phyloP scores from a whole-genome alignment of 2,113 vertebrate species.

The Tauraco erythrolophus region DNA sequence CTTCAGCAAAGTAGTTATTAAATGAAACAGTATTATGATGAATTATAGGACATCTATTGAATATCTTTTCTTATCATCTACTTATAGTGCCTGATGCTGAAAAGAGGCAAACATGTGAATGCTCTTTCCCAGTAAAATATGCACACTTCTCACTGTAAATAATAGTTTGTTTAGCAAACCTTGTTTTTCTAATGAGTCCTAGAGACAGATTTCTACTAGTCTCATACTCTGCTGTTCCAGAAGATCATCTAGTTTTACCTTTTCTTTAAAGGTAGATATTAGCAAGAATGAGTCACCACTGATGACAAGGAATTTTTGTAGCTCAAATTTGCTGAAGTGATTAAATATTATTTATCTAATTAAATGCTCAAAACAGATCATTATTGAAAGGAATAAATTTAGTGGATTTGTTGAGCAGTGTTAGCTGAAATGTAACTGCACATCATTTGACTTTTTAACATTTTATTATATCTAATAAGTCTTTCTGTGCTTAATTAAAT shows the following conservation, averaged over 20 bases:
- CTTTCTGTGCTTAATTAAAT: constrained; percentile 87
- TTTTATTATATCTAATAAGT: constrained; percentile 86
- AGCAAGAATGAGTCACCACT: constrained; percentile 74
- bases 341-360: constrained; percentile 88
- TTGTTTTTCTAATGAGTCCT: constrained; percentile 77
- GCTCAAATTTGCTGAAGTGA: constrained; percentile 83
- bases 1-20: constrained; percentile 89
- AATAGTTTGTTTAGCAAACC: constrained; percentile 84
- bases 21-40: constrained; percentile 86
- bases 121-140: constrained; percentile 72
- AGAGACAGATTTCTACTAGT: constrained; percentile 57
- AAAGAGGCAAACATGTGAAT: constrained; percentile 77
- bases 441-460: constrained; percentile 87
- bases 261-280: constrained; percentile 66
- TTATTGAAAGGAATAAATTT: constrained; percentile 87
- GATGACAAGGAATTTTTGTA: constrained; percentile 79
- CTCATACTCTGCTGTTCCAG: background rate
- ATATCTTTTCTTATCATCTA: constrained; percentile 81
- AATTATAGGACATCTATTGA: constrained; percentile 85
- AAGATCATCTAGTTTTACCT: constrained; percentile 50
- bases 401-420: constrained; percentile 78
- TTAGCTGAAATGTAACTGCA: constrained; percentile 84
- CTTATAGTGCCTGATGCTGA: constrained; percentile 72
- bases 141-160: constrained; percentile 77
- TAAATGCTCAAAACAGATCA: constrained; percentile 86